A percentile compares a stretch with the other conserved stretches of the same genome.
Evolutionary conservation across 2,797 vertebrate genomes (phyloP).

Genomic region (Bovichtus variegatus): DNA sequence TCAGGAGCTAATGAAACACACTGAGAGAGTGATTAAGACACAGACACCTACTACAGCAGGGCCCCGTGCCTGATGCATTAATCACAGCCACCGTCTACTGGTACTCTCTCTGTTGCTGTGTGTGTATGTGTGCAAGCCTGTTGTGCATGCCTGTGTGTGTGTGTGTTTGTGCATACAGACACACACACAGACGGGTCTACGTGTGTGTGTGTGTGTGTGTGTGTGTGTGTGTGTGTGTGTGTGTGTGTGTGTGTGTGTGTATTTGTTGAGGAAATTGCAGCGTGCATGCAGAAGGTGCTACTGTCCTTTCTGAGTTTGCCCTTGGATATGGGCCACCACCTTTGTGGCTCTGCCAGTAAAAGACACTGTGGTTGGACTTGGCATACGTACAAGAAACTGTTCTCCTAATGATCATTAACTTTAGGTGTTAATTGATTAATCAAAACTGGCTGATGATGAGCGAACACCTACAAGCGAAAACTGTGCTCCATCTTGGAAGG

Average conservation of each 20-base stretch:
- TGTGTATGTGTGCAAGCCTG: constrained; percentile 29
- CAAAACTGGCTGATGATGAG: constrained; percentile 57
- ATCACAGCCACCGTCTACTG: constrained; percentile 73
- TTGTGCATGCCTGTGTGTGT: constrained; percentile 18
- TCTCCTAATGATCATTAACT: constrained; percentile 63
- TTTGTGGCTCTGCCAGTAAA: constrained; percentile 48
- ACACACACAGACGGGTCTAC: background rate
- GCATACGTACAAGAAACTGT: constrained; percentile 40
- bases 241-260: background rate
- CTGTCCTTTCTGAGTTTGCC: constrained; percentile 54
- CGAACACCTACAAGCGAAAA: constrained; percentile 26
- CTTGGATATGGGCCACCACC: constrained; percentile 63
- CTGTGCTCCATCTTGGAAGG: constrained; percentile 41
- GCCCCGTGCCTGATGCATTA: constrained; percentile 73
- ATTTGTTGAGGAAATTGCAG: constrained; percentile 52
- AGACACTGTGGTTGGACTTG: constrained; percentile 40
- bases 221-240: constrained; percentile 23
- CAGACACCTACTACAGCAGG: constrained; percentile 71
- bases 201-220: constrained; percentile 34
- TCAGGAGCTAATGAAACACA: constrained; percentile 84
- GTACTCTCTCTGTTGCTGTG: constrained; percentile 46
- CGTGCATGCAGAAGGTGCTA: constrained; percentile 14
- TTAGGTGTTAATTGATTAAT: constrained; percentile 75
- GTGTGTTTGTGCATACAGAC: constrained; percentile 6
- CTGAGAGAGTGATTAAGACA: constrained; percentile 83